Evolutionary conservation across 2,113 vertebrate genomes (phyloP).

Genomic region (Etia nguti): DNA sequence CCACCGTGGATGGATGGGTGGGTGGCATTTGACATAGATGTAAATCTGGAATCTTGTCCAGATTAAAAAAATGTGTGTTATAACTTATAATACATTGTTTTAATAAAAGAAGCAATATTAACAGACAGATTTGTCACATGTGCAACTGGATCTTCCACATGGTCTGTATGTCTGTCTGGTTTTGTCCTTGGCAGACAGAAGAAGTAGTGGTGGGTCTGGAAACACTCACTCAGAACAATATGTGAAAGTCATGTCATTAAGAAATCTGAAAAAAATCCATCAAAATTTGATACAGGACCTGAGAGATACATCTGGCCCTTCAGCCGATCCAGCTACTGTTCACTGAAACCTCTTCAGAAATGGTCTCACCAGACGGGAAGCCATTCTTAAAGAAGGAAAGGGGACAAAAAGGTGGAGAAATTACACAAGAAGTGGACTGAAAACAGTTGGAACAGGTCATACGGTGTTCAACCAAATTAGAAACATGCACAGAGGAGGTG

Average conservation of each 20-base stretch:
- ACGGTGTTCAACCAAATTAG: background rate
- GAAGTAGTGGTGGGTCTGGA: background rate
- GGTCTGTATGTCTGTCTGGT: background rate
- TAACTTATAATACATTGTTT: background rate
- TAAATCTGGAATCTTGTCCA: background rate
- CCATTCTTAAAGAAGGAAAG: background rate
- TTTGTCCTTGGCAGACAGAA: background rate
- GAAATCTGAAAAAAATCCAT: too few species aligned
- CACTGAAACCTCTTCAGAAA: background rate
- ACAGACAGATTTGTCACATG: background rate
- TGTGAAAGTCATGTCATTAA: background rate
- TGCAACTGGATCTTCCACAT: background rate
- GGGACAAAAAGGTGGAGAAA: background rate
- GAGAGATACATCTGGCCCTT: background rate
- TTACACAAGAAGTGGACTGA: background rate
- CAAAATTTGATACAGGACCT: too few species aligned
- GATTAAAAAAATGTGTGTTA: background rate
- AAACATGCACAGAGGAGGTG: background rate
- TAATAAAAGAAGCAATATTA: background rate
- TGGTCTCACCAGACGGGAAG: background rate
- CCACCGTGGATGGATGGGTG: background rate
- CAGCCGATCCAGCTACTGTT: background rate
- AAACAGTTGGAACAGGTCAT: background rate
- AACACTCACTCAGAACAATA: background rate
- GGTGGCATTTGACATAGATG: background rate